Conservation (phyloP, 2,888 invertebrate species). For the Epinotia brunnichana region DNA sequence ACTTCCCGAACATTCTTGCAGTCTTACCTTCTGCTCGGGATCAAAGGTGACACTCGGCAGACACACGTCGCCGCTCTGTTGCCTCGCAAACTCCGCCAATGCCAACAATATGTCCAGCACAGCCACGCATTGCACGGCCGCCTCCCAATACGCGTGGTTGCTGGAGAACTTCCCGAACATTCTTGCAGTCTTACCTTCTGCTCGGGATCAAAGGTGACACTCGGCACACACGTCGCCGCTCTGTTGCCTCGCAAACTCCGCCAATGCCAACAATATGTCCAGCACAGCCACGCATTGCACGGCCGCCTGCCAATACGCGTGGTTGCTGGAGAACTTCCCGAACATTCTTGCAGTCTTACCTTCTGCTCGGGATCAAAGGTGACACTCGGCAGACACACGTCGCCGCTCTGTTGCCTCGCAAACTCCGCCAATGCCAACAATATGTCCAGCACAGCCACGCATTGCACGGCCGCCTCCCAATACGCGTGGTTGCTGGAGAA, state of each 20-base stretch:
- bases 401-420: constrained; percentile 86
- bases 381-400: constrained; percentile 90
- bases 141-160: constrained; percentile 90
- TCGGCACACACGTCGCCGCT: constrained; percentile 89
- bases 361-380: constrained; percentile 69
- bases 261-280: constrained; percentile 93
- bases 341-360: constrained; percentile 86
- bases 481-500: constrained; percentile 89
- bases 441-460: constrained; percentile 92
- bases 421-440: constrained; percentile 92
- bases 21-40: constrained; percentile 53
- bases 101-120: constrained; percentile 93
- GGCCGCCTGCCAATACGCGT: constrained; percentile 91
- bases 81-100: constrained; percentile 90
- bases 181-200: constrained; percentile 69
- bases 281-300: constrained; percentile 90
- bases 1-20: constrained; percentile 92
- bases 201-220: constrained; percentile 80
- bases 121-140: constrained; percentile 90
- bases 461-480: constrained; percentile 92
- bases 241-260: constrained; percentile 90
- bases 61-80: constrained; percentile 88
- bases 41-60: constrained; percentile 87
- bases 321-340: constrained; percentile 91
- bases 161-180: constrained; percentile 94